Evolutionary conservation across 1,140 invertebrate species (phyloP).

Genomic region (Reticulitermes speratus): DNA sequence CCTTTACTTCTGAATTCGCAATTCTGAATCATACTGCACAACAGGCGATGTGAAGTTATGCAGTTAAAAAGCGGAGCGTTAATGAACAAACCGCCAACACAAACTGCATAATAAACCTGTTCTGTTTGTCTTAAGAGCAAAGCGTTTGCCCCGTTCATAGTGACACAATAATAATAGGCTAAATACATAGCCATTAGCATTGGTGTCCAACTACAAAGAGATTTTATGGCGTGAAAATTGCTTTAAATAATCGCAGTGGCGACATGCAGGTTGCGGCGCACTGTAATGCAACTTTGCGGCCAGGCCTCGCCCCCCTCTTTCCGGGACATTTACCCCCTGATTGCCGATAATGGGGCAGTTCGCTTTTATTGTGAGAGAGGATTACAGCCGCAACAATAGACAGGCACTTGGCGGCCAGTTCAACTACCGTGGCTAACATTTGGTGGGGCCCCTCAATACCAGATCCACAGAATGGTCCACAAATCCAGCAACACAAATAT

Average conservation of each 20-base stretch:
- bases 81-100: too few species aligned
- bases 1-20: too few species aligned
- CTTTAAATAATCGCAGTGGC: conserved; percentile 18
- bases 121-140: too few species aligned
- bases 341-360: not conserved
- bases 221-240: conserved; percentile 9
- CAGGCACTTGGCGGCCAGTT: conserved; percentile 1
- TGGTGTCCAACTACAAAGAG: not conserved
- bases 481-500: not conserved
- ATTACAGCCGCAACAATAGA: conserved; percentile 2
- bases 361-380: conserved; percentile 14
- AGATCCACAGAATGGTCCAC: not conserved
- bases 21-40: too few species aligned
- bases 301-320: not conserved
- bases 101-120: too few species aligned
- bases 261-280: not conserved
- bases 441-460: not conserved
- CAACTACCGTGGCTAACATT: conserved; percentile 14
- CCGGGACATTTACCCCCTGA: not conserved
- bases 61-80: too few species aligned
- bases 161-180: not conserved
- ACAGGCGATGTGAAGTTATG: too few species aligned
- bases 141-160: too few species aligned
- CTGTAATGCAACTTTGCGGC: not conserved
- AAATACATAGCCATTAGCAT: conserved; percentile 9